phyloP scores from a whole-genome alignment of 1,140 invertebrate species.

The Musca domestica region DNA sequence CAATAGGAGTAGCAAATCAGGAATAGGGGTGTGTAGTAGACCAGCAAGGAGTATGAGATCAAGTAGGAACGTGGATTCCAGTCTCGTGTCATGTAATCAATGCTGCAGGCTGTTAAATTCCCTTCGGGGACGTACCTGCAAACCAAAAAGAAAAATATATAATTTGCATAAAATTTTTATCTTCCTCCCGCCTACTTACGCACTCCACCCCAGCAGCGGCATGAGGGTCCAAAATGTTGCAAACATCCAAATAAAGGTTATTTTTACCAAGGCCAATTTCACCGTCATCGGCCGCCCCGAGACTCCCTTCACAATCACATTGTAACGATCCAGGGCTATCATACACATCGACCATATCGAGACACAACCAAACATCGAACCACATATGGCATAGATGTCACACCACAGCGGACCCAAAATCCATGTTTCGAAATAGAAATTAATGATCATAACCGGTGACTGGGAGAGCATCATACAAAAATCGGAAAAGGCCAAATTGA shows the following conservation, averaged over 20 bases:
- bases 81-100: constrained; percentile 67
- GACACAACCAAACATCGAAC: constrained; percentile 74
- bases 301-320: constrained; percentile 77
- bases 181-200: constrained; percentile 47
- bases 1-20: constrained; percentile 68
- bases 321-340: constrained; percentile 80
- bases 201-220: constrained; percentile 65
- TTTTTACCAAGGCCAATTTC: constrained; percentile 62
- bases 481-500: constrained; percentile 85
- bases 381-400: constrained; percentile 73
- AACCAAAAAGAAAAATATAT: neutral
- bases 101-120: constrained; percentile 73
- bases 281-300: constrained; percentile 64
- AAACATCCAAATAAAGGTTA: constrained; percentile 66
- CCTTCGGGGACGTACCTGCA: constrained; percentile 68
- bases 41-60: constrained; percentile 60
- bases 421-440: constrained; percentile 82
- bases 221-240: constrained; percentile 65
- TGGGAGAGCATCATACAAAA: constrained; percentile 81
- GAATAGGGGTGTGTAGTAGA: constrained; percentile 64
- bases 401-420: constrained; percentile 74
- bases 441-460: constrained; percentile 77
- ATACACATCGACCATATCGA: constrained; percentile 81
- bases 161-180: constrained; percentile 32
- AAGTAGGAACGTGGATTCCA: constrained; percentile 61